Conservation (phyloP, 2,888 invertebrate genomes). For the Hemistola chrysoprasaria region DNA sequence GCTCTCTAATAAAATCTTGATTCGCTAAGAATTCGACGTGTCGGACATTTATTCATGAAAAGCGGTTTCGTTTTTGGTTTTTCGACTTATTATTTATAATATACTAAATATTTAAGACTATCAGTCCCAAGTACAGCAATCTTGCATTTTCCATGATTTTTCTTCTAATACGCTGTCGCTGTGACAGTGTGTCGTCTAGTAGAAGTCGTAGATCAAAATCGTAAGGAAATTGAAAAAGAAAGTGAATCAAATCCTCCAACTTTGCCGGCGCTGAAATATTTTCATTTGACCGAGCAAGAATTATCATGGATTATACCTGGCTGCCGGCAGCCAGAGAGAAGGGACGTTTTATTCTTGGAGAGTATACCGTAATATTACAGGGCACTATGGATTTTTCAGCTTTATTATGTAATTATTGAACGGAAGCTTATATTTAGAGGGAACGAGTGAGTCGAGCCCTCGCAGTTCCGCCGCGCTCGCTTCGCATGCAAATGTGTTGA, state of each 20-base stretch:
- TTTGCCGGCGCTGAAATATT: constrained; percentile 11
- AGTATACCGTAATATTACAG: too few relatives aligned
- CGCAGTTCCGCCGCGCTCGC: constrained; percentile 53
- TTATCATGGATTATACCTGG: constrained; percentile 18
- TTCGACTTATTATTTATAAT: too few relatives aligned
- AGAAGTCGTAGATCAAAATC: constrained; percentile 6
- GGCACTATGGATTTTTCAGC: constrained; percentile 46
- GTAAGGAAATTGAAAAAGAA: constrained; percentile 4
- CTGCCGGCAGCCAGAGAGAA: constrained; percentile 3
- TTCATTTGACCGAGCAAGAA: too few relatives aligned
- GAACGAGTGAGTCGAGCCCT: constrained; percentile 43
- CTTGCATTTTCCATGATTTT: too few relatives aligned
- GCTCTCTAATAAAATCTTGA: too few relatives aligned
- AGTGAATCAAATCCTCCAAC: constrained; percentile 5
- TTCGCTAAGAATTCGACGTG: too few relatives aligned
- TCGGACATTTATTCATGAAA: too few relatives aligned
- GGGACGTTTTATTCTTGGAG: constrained; percentile 10
- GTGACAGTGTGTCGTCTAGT: too few relatives aligned
- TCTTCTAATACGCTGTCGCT: too few relatives aligned
- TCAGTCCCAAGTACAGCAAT: too few relatives aligned
- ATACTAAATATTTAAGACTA: too few relatives aligned
- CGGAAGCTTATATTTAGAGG: constrained; percentile 53
- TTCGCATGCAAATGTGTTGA: constrained; percentile 70
- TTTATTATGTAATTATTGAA: constrained; percentile 52
- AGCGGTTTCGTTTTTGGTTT: too few relatives aligned